Evolutionary conservation across 2,888 invertebrate genomes (phyloP), one percentile per base, ranked within the genome.

Genomic region (Sisyra terminalis): DNA sequence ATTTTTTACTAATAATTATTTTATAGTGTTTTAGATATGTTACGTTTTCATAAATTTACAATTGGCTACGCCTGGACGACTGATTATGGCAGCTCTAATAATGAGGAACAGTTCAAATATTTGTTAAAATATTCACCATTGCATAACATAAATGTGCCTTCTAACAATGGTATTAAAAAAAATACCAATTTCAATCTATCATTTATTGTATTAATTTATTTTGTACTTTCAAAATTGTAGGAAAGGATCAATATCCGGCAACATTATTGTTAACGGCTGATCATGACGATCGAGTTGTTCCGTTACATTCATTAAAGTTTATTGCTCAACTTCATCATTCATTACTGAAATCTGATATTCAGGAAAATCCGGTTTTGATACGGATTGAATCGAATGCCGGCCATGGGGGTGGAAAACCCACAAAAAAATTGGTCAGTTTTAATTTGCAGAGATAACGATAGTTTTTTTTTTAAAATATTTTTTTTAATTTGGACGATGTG

Each of bases 241-340:
- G 57, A 14, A 59, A 61, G 6, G 58, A 60, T 8, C 78, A 92
- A 63, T 97, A 94, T 71, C 97, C 97, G 5, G 80, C 94, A 13
- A 83, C 83, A 14, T 67, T 98, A 48, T 72, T 97, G 46, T 66
- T 92, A 51, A 96, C 96, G n/a, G 96, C 90, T 14, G 96, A 97
- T 69, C 96, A 97, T 65, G 96, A 97, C 67, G 96, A 97, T 67
- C 78, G 97, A 51, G 97, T 98, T 48, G 96, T 96, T 49, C 97
- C 97, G 40, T 72, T 93, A 50, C 98, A 98, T 69, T 93, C 94
- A 46, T 73, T 96, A 38, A 98, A 98, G 66, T 89, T 84, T 64
- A 82, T 88, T 46, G 94, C 97, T 2, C 76, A 85, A 52, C 67
- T 98, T 46, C 97, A 98, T 57, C 70, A 87, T 55, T 71, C 70